Base-by-base conservation (phyloP, 2,888 invertebrate genomes). In the Conops quadrifasciatus region DNA sequence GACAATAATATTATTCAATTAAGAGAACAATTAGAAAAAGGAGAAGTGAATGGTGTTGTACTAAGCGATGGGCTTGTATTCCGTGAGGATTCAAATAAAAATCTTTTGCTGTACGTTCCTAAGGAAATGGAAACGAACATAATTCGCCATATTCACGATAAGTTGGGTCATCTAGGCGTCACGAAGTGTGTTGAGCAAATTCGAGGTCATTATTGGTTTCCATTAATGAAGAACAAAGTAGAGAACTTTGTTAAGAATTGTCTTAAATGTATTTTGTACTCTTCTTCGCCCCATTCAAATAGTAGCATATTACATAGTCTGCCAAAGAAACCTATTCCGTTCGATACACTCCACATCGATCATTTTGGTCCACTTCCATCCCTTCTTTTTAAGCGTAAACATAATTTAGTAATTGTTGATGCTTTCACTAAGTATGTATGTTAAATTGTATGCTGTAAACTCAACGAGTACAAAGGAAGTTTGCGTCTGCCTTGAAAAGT, bases 71-170 rank as follows among this genome's bases (percentile, higher is more conserved):
- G 74, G 0, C 9, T 74, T 47, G 70, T 73, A 1, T 75, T 62
- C 64, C 60, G 47, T 19, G 68, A 56, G 16, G 64, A 60, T 45
- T 53, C n/a, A 19, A 49, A 36, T 21, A 70, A 66, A 47, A 49
- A 66, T 16, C 36, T 73, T 7, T 60, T 49, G n/a, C 67, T 75
- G 36, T 75, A 69, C 47, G 69, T 75, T 11, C 73, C 75, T 11
- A 30, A 21, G 13, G 71, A 73, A 36, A 74, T 74, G 74, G 73
- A 74, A 51, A 53, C 51, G 2, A 72, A 74, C 47, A 21, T 76
- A 15, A 70, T 73, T 28, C 28, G 70, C 16, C 36, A 7, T 11
- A 69, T 64, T 15, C 72, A 76, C 56, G 73, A 72, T 63, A 73
- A 71, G 15, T 70, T 73, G 21, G 71, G 56, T n/a, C 68, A 72